These are phyloP conservation scores for Pachypsylla venusta DNA, from an alignment of 1,140 invertebrate genomes.

Conservation along the genomic window DNA sequence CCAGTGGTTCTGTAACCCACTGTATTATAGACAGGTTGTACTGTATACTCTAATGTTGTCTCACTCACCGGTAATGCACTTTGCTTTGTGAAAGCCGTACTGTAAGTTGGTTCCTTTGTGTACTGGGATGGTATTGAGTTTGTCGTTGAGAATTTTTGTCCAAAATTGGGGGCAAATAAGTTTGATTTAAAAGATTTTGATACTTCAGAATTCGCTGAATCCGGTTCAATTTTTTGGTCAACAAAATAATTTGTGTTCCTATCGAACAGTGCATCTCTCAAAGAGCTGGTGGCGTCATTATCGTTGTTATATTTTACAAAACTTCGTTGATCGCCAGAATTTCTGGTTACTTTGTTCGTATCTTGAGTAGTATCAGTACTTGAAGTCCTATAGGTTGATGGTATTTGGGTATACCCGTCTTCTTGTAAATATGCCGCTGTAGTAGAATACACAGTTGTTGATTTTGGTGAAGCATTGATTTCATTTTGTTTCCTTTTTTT, in stretches of 20 bases:
- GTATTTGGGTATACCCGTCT: neutral
- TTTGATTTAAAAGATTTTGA: neutral
- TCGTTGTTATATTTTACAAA: neutral
- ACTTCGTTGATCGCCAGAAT: neutral
- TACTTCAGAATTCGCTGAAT: neutral
- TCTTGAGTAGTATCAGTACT: neutral
- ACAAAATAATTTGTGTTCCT: neutral
- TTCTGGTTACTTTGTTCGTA: neutral
- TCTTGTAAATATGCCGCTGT: neutral
- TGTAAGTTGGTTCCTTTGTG: no score
- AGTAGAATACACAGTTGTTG: neutral
- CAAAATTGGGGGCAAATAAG: no score
- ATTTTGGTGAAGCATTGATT: no score
- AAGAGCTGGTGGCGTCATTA: no score
- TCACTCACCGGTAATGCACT: no score
- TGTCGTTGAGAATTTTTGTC: no score
- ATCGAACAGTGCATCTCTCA: no score
- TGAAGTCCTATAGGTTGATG: neutral
- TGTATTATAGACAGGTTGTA: no score
- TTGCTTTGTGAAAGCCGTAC: no score
- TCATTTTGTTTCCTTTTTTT: neutral
- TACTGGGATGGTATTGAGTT: no score
- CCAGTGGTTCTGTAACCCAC: no score
- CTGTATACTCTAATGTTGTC: no score
- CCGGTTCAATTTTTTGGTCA: neutral